Evolutionary conservation across 2,888 invertebrate genomes (phyloP).

Genomic region (Eulithis prunata): DNA sequence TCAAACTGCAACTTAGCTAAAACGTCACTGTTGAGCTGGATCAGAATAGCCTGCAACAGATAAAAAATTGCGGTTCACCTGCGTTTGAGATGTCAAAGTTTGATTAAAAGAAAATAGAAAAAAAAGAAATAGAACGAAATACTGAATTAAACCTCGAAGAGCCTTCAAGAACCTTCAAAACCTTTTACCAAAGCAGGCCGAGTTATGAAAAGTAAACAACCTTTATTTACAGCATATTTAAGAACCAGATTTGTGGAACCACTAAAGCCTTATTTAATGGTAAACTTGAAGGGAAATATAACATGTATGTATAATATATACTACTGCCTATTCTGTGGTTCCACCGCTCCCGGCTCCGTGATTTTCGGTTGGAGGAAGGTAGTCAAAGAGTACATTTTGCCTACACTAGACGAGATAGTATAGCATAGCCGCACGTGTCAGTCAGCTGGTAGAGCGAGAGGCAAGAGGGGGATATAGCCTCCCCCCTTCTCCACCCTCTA

Average conservation of each 20-base stretch:
- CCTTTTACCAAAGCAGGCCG: background rate
- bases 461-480: constrained; percentile 55
- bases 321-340: constrained; percentile 13
- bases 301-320: background rate
- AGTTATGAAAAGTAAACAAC: constrained; percentile 21
- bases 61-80: too few relatives aligned
- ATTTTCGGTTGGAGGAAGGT: constrained; percentile 13
- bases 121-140: too few relatives aligned
- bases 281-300: constrained; percentile 24
- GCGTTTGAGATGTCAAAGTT: too few relatives aligned
- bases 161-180: constrained; percentile 4
- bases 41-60: too few relatives aligned
- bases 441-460: constrained; percentile 79
- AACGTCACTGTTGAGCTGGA: too few relatives aligned
- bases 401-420: constrained; percentile 70
- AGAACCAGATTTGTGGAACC: constrained; percentile 20
- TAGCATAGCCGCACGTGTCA: constrained; percentile 73
- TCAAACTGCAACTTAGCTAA: too few relatives aligned
- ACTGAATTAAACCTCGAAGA: background rate
- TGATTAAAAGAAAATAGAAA: too few relatives aligned
- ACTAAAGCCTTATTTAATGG: constrained; percentile 21
- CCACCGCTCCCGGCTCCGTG: constrained; percentile 8
- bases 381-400: constrained; percentile 33
- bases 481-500: constrained; percentile 50
- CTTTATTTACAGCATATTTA: constrained; percentile 19